A percentile compares a stretch with the other conserved stretches of the same genome.
Conservation (phyloP, 2,113 vertebrate species). For the Atrichornis clamosus region DNA sequence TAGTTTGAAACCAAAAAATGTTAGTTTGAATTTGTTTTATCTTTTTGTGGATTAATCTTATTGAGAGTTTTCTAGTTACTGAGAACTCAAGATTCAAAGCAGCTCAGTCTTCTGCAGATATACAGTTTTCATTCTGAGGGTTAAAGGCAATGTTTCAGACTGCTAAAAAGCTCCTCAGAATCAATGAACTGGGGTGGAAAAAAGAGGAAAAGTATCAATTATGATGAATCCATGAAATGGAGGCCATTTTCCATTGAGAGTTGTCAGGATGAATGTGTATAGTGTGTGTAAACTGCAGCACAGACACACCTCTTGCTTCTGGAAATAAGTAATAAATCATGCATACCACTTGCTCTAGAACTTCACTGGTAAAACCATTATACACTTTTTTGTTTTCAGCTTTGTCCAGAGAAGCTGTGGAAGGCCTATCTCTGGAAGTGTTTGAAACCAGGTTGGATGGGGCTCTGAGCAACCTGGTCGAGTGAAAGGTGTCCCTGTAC, state of each 20-base stretch:
- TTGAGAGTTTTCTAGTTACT: not conserved
- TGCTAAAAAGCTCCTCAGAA: not conserved
- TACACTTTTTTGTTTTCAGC: not conserved
- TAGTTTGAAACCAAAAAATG: not conserved
- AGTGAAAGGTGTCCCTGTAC: not conserved
- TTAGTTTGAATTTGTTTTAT: not conserved
- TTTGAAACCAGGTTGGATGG: not conserved
- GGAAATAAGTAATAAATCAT: not conserved
- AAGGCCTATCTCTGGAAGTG: not conserved
- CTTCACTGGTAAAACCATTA: not conserved
- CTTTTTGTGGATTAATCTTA: not conserved
- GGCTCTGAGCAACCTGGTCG: not conserved
- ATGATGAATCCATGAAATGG: not conserved
- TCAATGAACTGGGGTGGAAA: not conserved
- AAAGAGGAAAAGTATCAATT: not conserved
- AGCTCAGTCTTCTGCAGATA: not conserved
- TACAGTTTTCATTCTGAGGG: not conserved
- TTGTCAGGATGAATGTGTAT: not conserved
- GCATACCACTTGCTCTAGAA: not conserved
- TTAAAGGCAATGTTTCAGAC: not conserved
- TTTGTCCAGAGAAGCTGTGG: not conserved
- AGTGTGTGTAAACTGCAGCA: not conserved
- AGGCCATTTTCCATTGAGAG: not conserved
- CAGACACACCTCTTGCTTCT: not conserved
- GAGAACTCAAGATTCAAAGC: not conserved